phyloP scores from a whole-genome alignment of 2,113 vertebrate species.

The Notothenia coriiceps region DNA sequence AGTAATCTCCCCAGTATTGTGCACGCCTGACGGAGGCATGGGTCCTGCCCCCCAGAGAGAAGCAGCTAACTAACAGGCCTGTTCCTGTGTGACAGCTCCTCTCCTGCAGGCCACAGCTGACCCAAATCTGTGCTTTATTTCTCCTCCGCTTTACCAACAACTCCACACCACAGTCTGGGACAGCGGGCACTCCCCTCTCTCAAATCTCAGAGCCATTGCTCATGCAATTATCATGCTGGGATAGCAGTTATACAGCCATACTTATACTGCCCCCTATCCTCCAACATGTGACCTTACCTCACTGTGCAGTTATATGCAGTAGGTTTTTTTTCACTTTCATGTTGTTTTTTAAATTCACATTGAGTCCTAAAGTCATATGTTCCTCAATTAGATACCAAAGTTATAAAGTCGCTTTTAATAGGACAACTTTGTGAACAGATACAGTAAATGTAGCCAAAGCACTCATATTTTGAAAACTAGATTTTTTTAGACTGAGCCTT shows the following conservation, averaged over 20 bases:
- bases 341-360: not conserved
- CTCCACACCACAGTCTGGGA: constrained; percentile 16
- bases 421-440: too few species aligned
- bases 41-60: constrained; percentile 68
- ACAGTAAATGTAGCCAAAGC: too few species aligned
- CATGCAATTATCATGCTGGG: constrained; percentile 26
- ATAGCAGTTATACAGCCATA: constrained; percentile 24
- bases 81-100: constrained; percentile 67
- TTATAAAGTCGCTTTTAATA: not conserved
- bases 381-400: not conserved
- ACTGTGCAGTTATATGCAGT: constrained; percentile 1
- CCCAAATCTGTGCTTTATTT: constrained; percentile 63
- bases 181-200: constrained; percentile 1
- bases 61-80: constrained; percentile 48
- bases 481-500: not conserved
- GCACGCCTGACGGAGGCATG: constrained; percentile 51
- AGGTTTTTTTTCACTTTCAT: not conserved
- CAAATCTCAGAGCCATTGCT: constrained; percentile 25
- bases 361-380: not conserved
- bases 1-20: constrained; percentile 57
- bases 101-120: constrained; percentile 70
- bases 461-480: not conserved
- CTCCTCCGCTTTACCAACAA: constrained; percentile 24
- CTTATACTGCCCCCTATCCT: constrained; percentile 74
- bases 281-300: constrained; percentile 1